phyloP scores from a whole-genome alignment of 2,888 invertebrate species.

The Mellilla xanthometata region DNA sequence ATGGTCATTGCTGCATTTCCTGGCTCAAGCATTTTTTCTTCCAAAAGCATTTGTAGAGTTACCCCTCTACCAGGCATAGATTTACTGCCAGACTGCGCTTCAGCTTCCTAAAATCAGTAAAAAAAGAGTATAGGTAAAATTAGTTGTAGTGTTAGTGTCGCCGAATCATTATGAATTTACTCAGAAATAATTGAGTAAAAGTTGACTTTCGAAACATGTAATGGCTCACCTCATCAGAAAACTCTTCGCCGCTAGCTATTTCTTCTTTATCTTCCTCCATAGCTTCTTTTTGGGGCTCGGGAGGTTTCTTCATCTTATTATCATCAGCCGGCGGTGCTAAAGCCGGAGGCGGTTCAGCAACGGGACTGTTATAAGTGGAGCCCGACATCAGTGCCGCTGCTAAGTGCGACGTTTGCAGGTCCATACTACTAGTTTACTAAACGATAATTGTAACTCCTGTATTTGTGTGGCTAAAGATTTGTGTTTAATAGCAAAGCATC shows the following conservation, averaged over 20 bases:
- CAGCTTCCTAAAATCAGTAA: conserved; percentile 61
- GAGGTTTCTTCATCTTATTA: conserved; percentile 52
- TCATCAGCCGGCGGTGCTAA: conserved; percentile 41
- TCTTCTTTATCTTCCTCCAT: conserved; percentile 72
- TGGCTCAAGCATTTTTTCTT: conserved; percentile 92
- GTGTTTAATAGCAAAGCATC: too few relatives aligned
- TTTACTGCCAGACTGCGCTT: conserved; percentile 71
- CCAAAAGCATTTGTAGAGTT: conserved; percentile 92
- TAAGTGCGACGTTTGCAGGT: conserved; percentile 74
- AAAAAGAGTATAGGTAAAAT: too few relatives aligned
- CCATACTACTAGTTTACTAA: conserved; percentile 44
- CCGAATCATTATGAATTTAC: too few relatives aligned
- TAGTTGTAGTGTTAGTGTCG: too few relatives aligned
- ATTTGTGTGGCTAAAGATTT: too few relatives aligned
- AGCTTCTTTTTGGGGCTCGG: conserved; percentile 49
- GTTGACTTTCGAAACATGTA: too few relatives aligned
- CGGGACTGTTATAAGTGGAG: conserved; percentile 45
- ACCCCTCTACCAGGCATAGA: conserved; percentile 85
- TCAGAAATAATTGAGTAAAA: too few relatives aligned
- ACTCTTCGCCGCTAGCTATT: conserved; percentile 71
- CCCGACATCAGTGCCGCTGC: conserved; percentile 77
- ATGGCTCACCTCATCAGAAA: conserved; percentile 64
- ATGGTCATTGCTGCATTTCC: conserved; percentile 93
- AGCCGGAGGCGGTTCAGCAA: conserved; percentile 31
- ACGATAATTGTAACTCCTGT: too few relatives aligned